Base-by-base conservation (phyloP, 2,888 invertebrate genomes). In the Tortricodes alternella region DNA sequence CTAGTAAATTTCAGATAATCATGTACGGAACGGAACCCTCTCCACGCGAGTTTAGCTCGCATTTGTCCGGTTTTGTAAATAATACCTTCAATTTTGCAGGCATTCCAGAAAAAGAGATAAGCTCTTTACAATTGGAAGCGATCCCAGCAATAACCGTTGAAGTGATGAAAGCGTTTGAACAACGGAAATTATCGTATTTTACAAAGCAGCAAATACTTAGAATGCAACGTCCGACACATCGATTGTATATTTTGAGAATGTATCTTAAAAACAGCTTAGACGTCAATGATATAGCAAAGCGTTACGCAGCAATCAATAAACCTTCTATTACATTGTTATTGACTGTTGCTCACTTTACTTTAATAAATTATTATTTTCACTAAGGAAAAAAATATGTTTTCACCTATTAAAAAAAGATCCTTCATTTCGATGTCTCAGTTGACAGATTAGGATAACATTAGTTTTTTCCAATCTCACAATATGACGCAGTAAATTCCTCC, bases 131-230 rank as follows among this genome's bases (percentile, higher is more conserved):
- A 52, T 68, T 89, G 32, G 88, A 89, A 74, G 86, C 90, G 16
- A 72, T 89, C 21, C 61, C 80, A 34, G 85, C 83, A 9, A 82
- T 90, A 29, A 71, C 70, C 18, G 63, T 74, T 1, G 63, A 68
- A 32, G 82, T 89, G 1, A 81, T 90, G 70, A 80, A 73, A 64
- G 53, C 48, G 9, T 83, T 90, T 37, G 70, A 73, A 59, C 82
- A 83, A 58, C 67, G 75, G 3, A 89, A 89, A 60, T 64, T 90
- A 13, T 62, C 75, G 52, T 83, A 66, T 63, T 90, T 90, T 56
- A 85, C 87, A 1, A 82, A 80, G 55, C 80, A 83, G 53, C 89
- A 90, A 66, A 83, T 90, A 65, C 58, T 84, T 46, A 70, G 84
- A 55, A 83, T 90, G 86, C 71, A 74, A 55, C 66, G 74, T 2